Conservation (phyloP, 35 echinoderm and acorn worm species). For the Ophiothrix spiculata region DNA sequence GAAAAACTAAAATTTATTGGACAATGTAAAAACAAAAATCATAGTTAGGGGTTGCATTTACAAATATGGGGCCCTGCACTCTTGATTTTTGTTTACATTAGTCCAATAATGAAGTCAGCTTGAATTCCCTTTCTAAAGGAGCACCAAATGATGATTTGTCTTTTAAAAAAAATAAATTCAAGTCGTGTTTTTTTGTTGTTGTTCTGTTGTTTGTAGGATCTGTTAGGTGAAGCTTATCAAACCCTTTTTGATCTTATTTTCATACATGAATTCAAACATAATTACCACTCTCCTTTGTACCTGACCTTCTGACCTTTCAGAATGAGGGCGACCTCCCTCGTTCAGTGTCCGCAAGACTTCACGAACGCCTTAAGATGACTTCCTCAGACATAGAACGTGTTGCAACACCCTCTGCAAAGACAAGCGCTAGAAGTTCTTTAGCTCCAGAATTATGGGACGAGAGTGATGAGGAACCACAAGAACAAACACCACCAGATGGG, state of each 20-base stretch:
- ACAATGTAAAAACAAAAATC: not conserved
- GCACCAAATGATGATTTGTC: not conserved
- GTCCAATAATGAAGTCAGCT: no score
- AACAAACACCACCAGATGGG: no score
- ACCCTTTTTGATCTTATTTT: not conserved
- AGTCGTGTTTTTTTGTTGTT: not conserved
- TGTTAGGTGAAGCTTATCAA: not conserved
- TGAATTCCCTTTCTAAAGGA: no score
- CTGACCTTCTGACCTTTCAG: not conserved
- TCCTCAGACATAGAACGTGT: not conserved
- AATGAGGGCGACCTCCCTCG: conserved; percentile 22
- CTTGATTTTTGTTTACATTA: no score
- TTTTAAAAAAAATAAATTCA: not conserved
- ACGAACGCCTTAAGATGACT: conserved; percentile 6
- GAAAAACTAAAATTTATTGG: not conserved
- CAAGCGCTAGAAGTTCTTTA: not conserved
- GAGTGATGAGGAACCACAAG: not conserved
- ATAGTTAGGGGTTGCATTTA: not conserved
- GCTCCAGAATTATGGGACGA: not conserved
- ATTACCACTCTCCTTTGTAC: no score
- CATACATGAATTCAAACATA: not conserved
- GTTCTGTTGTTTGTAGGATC: no score
- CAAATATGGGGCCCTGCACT: not conserved
- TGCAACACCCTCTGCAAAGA: not conserved
- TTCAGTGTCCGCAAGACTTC: conserved; percentile 4